Conservation (phyloP, 2,888 invertebrate species). For the Endotricha flammealis region DNA sequence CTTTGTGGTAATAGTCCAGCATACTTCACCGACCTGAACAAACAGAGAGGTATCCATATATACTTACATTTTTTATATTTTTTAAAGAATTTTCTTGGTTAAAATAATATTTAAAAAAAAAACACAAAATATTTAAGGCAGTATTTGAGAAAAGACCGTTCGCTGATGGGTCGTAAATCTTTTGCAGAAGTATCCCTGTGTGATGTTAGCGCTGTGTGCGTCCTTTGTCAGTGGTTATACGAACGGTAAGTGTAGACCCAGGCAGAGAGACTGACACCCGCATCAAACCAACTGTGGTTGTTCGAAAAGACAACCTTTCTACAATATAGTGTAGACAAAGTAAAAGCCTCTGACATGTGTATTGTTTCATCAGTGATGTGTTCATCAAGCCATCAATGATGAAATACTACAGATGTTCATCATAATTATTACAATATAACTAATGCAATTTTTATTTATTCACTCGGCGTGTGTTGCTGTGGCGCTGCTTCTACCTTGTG, state of each 20-base stretch:
- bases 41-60: conserved; percentile 77
- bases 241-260: conserved; percentile 83
- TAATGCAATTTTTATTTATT: conserved; percentile 76
- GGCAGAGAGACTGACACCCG: conserved; percentile 50
- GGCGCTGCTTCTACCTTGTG: conserved; percentile 80
- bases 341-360: conserved; percentile 49
- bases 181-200: conserved; percentile 87
- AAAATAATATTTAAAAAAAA: conserved; percentile 19
- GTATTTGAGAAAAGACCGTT: conserved; percentile 57
- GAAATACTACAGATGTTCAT: conserved; percentile 52
- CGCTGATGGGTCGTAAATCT: conserved; percentile 86
- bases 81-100: conserved; percentile 36
- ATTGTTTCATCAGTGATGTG: conserved; percentile 46
- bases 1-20: conserved; percentile 80
- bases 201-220: conserved; percentile 83
- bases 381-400: conserved; percentile 34
- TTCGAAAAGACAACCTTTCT: conserved; percentile 38
- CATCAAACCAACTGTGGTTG: conserved; percentile 49
- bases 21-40: conserved; percentile 79
- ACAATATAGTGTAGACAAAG: conserved; percentile 55
- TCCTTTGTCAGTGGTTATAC: conserved; percentile 79
- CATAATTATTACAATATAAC: conserved; percentile 58
- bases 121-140: conserved; percentile 29
- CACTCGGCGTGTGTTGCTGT: conserved; percentile 79
- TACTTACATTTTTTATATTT: conserved; percentile 60